Conservation (phyloP, 2,888 invertebrate species). For the Idaea dimidiata region DNA sequence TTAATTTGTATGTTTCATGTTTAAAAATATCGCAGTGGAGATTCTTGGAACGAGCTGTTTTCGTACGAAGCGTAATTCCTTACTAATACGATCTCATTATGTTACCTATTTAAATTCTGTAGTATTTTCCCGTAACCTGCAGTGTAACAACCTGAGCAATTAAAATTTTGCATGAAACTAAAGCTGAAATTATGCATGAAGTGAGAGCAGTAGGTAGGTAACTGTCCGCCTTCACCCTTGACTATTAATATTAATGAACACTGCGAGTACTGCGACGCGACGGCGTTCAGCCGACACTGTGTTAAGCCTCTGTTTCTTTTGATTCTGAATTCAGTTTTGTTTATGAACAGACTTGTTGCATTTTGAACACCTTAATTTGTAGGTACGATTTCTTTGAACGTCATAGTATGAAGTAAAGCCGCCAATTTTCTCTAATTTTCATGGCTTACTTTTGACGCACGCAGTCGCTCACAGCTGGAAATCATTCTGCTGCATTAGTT, state of each 20-base stretch:
- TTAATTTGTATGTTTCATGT: no score
- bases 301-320: conserved; percentile 58
- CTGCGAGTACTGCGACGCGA: conserved; percentile 71
- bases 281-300: conserved; percentile 54
- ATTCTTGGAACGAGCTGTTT: no score
- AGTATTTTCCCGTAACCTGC: conserved; percentile 44
- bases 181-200: conserved; percentile 72
- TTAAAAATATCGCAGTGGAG: no score
- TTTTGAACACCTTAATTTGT: conserved; percentile 37
- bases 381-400: conserved; percentile 7
- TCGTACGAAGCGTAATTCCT: no score
- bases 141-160: conserved; percentile 61
- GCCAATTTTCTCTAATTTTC: no score
- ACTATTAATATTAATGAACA: conserved; percentile 75
- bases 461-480: no score
- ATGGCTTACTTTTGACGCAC: no score
- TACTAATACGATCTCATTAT: no score
- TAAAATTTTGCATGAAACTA: conserved; percentile 65
- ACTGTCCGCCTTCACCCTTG: conserved; percentile 54
- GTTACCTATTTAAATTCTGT: conserved; percentile 29
- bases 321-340: conserved; percentile 66
- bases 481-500: no score
- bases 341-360: conserved; percentile 61
- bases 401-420: background rate
- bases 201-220: conserved; percentile 42